Conservation (phyloP, 2,888 invertebrate species). For the Agriopis aurantiaria region DNA sequence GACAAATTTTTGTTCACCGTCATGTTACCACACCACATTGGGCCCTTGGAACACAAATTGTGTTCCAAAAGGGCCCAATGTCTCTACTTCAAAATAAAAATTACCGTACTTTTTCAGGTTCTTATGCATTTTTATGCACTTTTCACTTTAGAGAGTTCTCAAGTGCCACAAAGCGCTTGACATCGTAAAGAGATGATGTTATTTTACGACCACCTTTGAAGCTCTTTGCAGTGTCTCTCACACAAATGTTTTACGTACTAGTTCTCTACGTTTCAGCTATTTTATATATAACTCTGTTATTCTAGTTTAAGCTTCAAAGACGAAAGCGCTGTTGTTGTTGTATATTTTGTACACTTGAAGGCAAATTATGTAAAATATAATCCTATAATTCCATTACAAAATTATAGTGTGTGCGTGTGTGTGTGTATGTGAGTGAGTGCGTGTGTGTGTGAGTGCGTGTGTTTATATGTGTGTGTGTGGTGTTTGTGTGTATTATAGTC, state of each 20-base stretch:
- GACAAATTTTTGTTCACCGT: no score
- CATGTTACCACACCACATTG: no score
- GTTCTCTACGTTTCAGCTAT: not conserved
- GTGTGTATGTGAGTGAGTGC: no score
- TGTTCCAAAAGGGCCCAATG: no score
- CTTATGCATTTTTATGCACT: not conserved
- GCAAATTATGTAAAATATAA: not conserved
- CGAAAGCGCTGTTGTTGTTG: not conserved
- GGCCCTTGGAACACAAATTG: no score
- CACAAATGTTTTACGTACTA: not conserved
- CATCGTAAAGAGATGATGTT: conserved; percentile 11
- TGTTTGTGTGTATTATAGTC: no score
- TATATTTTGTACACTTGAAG: not conserved
- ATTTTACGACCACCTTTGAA: conserved; percentile 10
- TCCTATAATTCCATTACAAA: no score
- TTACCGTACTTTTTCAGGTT: not conserved
- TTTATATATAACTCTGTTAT: not conserved
- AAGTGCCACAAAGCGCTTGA: conserved; percentile 11
- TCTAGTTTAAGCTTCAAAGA: not conserved
- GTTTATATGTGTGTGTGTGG: no score
- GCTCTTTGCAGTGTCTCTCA: conserved; percentile 8
- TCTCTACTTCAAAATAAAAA: no score
- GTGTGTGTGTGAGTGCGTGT: no score
- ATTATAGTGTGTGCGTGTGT: no score
- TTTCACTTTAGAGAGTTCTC: conserved; percentile 2